These are phyloP conservation scores for Salticus scenicus DNA, from an alignment of 2,888 invertebrate genomes.

Conservation along the genomic window DNA sequence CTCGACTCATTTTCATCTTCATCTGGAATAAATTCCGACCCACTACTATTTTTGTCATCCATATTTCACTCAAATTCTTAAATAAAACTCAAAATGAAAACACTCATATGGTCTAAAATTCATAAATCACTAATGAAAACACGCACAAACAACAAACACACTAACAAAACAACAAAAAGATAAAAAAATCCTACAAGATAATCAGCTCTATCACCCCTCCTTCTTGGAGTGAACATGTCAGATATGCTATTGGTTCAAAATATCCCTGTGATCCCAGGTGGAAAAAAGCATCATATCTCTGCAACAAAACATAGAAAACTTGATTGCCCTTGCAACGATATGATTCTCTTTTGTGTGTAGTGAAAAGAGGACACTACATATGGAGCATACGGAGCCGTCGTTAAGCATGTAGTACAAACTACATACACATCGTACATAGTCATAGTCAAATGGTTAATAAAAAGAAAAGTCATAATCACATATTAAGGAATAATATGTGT, in stretches of 20 bases:
- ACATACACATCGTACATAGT: too few species aligned
- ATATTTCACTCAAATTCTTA: too few species aligned
- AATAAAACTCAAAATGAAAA: too few species aligned
- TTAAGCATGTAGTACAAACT: too few species aligned
- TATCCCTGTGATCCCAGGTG: not conserved
- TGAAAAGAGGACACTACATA: not conserved
- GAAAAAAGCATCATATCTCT: not conserved
- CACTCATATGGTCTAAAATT: too few species aligned
- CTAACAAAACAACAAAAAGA: not conserved
- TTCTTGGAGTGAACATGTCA: not conserved
- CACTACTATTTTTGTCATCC: too few species aligned
- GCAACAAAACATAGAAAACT: not conserved
- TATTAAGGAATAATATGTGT: too few species aligned
- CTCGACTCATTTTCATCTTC: too few species aligned
- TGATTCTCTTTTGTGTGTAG: not conserved
- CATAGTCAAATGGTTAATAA: too few species aligned
- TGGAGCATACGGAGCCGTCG: not conserved
- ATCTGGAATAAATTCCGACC: too few species aligned
- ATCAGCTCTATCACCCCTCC: not conserved
- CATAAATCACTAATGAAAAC: not conserved
- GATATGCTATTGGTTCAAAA: not conserved
- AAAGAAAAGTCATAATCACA: too few species aligned
- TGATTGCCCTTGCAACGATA: not conserved
- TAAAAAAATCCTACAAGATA: not conserved
- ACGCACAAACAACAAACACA: not conserved